Evolutionary conservation across 2,888 invertebrate genomes (phyloP), one percentile per base, ranked within the genome.

Genomic region (Drosophila neonasuta): DNA sequence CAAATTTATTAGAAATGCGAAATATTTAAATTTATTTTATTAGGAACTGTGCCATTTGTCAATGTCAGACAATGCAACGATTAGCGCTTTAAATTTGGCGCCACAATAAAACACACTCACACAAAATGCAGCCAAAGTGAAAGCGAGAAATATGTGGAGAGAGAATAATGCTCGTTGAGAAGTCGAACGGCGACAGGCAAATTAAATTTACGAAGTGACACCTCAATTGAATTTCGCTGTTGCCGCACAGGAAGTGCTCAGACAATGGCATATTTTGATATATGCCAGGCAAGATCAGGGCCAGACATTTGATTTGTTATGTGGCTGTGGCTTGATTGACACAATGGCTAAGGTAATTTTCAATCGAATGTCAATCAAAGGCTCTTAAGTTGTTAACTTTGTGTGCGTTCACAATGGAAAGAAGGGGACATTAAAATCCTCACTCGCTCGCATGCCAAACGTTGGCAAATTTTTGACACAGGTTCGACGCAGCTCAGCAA

Each of bases 341-440:
- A 85, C 86, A 81, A 80, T 82, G 80, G 84, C 82, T 77, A 68
- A 77, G 86, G 79, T 86, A 83, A 86, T 83, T 86, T 71, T 86
- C 84, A 84, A 86, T 86, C 81, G 79, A 84, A 84, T 76, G 85
- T 79, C 85, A 83, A 83, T 83, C 86, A 83, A 81, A 55, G 75
- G 71, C 71, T 79, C 84, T 83, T 86, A 81, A 76, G 67, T 80
- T 71, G 82, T 71, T 80, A 60, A n/a, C 77, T 62, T 65, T 60
- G 58, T 51, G 51, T 48, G 45, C 34, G 50, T 39, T 24, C 4
- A 7, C 11, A 29, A 20, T 6, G 7, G 44, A 32, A 39, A 20
- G 10, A 15, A 5, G 9, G 34, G 11, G 46, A 17, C 52, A 44
- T 52, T 54, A 39, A 60, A 48, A 49, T 45, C 30, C 56, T 52